phyloP scores from a whole-genome alignment of 2,888 invertebrate species.

The Eilema caniola region DNA sequence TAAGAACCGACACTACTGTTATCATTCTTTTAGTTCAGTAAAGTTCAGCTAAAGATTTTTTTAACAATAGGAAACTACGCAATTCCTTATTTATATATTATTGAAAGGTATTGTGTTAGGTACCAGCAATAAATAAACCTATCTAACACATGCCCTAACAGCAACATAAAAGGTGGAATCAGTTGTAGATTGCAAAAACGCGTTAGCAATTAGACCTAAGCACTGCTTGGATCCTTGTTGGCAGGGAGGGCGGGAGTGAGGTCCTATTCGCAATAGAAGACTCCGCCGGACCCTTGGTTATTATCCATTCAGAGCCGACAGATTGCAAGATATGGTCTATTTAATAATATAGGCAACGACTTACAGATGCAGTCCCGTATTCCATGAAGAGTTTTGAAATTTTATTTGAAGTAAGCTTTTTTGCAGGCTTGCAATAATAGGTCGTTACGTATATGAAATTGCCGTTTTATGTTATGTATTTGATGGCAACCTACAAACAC shows the following conservation, averaged over 20 bases:
- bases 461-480: too few species aligned
- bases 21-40: too few species aligned
- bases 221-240: conserved; percentile 71
- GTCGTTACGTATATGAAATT: too few species aligned
- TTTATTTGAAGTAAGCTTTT: neutral
- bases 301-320: conserved; percentile 77
- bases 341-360: conserved; percentile 71
- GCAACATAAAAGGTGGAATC: conserved; percentile 51
- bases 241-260: conserved; percentile 64
- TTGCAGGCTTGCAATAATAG: too few species aligned
- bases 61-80: too few species aligned
- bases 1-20: too few species aligned
- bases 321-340: conserved; percentile 74
- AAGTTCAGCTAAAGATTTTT: too few species aligned
- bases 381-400: conserved; percentile 34
- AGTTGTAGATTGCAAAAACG: conserved; percentile 68
- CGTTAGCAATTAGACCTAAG: conserved; percentile 75
- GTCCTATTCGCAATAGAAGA: conserved; percentile 70
- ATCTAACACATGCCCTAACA: neutral
- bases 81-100: too few species aligned
- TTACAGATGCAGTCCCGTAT: conserved; percentile 61
- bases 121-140: neutral
- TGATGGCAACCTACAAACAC: too few species aligned
- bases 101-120: neutral
- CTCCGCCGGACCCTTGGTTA: conserved; percentile 63